Evolutionary conservation across 1,140 invertebrate species (phyloP), one percentile per base, ranked within the genome.

Genomic region (Agrypnia vestita): DNA sequence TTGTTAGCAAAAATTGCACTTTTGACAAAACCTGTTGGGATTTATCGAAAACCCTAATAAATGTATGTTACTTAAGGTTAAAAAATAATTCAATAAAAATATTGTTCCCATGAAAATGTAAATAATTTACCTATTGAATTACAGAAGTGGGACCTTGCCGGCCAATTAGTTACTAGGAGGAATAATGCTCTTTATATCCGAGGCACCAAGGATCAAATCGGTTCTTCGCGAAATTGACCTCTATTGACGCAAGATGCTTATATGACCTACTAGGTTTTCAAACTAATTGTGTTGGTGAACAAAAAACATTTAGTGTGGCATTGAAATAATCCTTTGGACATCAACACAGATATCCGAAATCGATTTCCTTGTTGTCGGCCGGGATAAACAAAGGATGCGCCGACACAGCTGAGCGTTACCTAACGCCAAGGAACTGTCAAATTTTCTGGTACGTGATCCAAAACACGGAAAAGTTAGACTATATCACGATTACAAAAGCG

Each of bases 381-480:
- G 44, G 61, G 64, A 17, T n/a, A 69, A 17, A 69, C 64, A 69
- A 69, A 69, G 64, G 64, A 69, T 43, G 61, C 64, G 64, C 35
- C 44, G 21, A 13, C 49, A 69, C 64, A 69, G 64, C 64, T 69
- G 64, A 69, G 44, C 64, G 64, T 69, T 69, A 69, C 64, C 64
- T 69, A 69, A 69, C 64, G 64, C 64, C 64, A 43, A 3, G 61
- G 64, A 47, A 69, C 64, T 69, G 44, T 46, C 44, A 69, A 15
- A 51, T 7, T 17, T 69, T 12, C 6, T 69, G 35, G 64, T 69
- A 69, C 64, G 15, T 69, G 44, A 17, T 69, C 44, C 64, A 69
- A 61, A 44, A 62, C 59, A 62, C 15, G 19, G 59, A 15, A 73
- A 15, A 15, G 10, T 71, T 9, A 4, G 49, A 11, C 44, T 49